Evolutionary conservation across 2,113 vertebrate genomes (phyloP).

Genomic region (Mungos mungo): DNA sequence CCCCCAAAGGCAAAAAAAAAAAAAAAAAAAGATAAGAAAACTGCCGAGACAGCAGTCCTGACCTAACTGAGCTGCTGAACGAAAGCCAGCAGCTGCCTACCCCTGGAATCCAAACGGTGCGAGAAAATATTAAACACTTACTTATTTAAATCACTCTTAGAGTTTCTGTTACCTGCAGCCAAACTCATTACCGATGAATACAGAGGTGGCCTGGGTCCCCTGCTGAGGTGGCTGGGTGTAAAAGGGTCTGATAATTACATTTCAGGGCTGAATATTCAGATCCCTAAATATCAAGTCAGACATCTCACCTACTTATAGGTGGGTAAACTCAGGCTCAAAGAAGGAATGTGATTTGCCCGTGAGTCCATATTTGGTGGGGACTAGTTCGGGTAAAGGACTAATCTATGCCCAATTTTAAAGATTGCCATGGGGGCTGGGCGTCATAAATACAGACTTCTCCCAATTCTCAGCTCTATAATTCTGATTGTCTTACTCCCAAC

Average conservation of each 20-base stretch:
- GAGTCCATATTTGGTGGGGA: background rate
- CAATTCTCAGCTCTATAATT: background rate
- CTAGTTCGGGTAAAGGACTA: background rate
- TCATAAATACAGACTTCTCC: background rate
- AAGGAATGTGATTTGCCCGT: background rate
- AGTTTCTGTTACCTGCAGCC: constrained; percentile 29
- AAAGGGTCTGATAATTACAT: background rate
- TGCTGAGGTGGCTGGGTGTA: background rate
- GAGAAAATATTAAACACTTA: constrained; percentile 2
- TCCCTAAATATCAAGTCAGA: background rate
- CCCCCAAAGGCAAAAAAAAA: background rate
- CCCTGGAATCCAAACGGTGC: background rate
- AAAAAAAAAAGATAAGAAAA: background rate
- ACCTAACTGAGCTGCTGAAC: background rate
- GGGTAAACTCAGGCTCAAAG: background rate
- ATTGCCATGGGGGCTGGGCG: background rate
- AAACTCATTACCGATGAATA: background rate
- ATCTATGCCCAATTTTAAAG: background rate
- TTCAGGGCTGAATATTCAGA: background rate
- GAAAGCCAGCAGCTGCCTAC: background rate
- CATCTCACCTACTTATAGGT: background rate
- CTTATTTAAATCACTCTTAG: background rate
- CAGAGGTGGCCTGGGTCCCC: background rate
- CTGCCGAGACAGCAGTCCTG: background rate
- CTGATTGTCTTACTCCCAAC: background rate